A percentile compares a stretch with the other conserved stretches of the same genome.
phyloP scores from a whole-genome alignment of 2,113 vertebrate species.

The Crotalus tigris region DNA sequence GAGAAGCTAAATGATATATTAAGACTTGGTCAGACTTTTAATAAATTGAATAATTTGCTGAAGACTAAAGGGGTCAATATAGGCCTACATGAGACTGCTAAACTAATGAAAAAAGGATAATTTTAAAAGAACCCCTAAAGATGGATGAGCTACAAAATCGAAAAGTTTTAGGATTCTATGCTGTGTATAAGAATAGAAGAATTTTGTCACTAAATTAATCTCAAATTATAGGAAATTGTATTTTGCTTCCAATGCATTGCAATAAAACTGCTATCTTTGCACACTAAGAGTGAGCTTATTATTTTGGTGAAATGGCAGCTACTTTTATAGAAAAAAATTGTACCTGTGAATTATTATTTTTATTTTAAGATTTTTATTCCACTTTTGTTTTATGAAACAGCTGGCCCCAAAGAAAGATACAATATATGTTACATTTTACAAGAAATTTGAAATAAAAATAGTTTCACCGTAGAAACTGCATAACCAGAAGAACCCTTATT shows the following conservation, averaged over 20 bases:
- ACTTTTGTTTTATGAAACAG: not conserved
- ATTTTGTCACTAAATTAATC: not conserved
- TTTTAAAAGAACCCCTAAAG: not conserved
- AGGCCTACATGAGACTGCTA: not conserved
- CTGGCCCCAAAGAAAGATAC: not conserved
- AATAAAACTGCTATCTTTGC: conserved; percentile 19
- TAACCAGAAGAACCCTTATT: not conserved
- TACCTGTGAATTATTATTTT: not conserved
- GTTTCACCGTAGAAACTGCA: not conserved
- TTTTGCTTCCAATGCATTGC: conserved; percentile 5
- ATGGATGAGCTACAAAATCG: not conserved
- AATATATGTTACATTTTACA: not conserved
- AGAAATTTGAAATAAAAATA: not conserved
- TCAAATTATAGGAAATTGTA: not conserved
- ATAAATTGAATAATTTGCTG: not conserved
- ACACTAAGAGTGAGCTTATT: not conserved
- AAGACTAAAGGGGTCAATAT: not conserved
- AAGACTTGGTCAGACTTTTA: not conserved
- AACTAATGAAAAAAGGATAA: not conserved
- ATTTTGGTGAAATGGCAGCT: not conserved
- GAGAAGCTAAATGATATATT: not conserved
- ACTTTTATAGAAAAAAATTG: not conserved
- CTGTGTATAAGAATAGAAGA: not conserved
- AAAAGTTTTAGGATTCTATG: not conserved
- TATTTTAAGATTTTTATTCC: not conserved